These are phyloP conservation scores for Globodera rostochiensis DNA, from an alignment of 1,140 invertebrate species.

Conservation along the genomic window DNA sequence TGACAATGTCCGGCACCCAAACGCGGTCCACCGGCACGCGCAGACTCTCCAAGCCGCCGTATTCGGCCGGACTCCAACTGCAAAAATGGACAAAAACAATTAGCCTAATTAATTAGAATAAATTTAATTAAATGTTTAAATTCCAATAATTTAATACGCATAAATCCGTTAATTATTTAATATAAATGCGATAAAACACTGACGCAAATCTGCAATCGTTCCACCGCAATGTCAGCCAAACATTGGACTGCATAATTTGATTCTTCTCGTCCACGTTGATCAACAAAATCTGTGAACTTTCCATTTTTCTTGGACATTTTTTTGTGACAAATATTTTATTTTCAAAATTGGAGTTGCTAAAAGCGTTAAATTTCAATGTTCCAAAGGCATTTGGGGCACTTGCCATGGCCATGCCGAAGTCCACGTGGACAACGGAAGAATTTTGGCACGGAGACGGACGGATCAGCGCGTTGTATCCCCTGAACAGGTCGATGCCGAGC, in stretches of 20 bases:
- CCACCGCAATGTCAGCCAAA: conserved; percentile 74
- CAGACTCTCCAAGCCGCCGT: conserved; percentile 90
- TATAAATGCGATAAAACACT: too few relatives aligned
- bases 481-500: conserved; percentile 39
- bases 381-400: too few relatives aligned
- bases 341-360: too few relatives aligned
- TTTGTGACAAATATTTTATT: too few relatives aligned
- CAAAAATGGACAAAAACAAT: conserved; percentile 74
- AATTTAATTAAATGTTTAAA: background rate
- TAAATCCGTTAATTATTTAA: too few relatives aligned
- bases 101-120: background rate
- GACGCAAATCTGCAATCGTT: conserved; percentile 76
- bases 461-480: conserved; percentile 98
- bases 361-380: too few relatives aligned
- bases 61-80: conserved; percentile 91
- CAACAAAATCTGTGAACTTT: conserved; percentile 76
- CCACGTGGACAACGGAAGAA: conserved; percentile 85
- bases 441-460: conserved; percentile 87
- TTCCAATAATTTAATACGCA: background rate
- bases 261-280: conserved; percentile 79
- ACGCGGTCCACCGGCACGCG: conserved; percentile 95
- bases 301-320: too few relatives aligned
- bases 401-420: conserved; percentile 88
- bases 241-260: conserved; percentile 64
- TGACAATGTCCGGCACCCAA: conserved; percentile 98